A percentile compares a stretch with the other conserved stretches of the same genome.
phyloP scores from a whole-genome alignment of 2,113 vertebrate species.

The Taxidea taxus region DNA sequence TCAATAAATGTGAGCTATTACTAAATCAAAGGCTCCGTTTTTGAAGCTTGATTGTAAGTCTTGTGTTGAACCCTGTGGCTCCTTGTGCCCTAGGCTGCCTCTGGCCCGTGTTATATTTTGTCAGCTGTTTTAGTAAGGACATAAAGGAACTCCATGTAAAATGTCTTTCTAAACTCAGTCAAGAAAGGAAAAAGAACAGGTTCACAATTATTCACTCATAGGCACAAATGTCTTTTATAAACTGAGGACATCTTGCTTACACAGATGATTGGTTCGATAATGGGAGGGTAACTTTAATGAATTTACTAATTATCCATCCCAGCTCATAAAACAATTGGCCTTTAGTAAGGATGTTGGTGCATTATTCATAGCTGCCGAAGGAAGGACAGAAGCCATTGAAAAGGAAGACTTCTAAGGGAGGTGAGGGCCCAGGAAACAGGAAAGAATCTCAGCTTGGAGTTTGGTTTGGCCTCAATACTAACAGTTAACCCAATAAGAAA shows the following conservation, averaged over 20 bases:
- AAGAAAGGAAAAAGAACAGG: background rate
- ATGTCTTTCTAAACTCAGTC: background rate
- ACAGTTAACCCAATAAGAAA: background rate
- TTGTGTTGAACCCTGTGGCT: background rate
- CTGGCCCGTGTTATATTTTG: background rate
- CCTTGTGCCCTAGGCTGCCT: background rate
- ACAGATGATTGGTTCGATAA: slow-evolving; percentile 35
- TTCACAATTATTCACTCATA: background rate
- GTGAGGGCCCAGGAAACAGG: background rate
- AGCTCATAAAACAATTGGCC: background rate
- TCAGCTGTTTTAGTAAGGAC: background rate
- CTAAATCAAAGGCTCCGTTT: background rate
- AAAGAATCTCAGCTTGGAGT: background rate
- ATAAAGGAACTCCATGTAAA: background rate
- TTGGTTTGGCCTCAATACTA: background rate
- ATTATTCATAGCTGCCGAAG: slow-evolving; percentile 21
- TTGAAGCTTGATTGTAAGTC: background rate
- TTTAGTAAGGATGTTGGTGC: background rate
- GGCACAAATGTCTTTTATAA: background rate
- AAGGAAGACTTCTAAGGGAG: background rate
- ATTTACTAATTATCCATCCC: slow-evolving; percentile 19
- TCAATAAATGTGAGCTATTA: background rate
- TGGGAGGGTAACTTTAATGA: slow-evolving; percentile 29
- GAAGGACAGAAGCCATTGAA: background rate
- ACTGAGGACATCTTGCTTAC: slow-evolving; percentile 16